phyloP scores from a whole-genome alignment of 2,113 vertebrate genomes.

The Pygoscelis antarcticus region DNA sequence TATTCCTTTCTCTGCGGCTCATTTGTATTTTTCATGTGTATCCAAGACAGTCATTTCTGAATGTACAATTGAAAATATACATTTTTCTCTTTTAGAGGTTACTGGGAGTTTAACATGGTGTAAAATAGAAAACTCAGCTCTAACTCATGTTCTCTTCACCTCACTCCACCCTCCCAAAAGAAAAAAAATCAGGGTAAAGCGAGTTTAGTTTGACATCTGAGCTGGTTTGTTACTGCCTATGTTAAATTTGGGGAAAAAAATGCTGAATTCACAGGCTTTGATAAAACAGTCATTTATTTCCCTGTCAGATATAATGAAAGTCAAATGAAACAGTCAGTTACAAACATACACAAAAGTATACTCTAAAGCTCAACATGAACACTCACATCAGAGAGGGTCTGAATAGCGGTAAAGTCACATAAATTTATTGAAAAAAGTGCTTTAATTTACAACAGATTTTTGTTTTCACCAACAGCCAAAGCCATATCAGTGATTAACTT shows the following conservation, averaged over 20 bases:
- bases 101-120: slow-evolving; percentile 25
- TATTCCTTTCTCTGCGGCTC: background rate
- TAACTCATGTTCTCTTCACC: slow-evolving; percentile 33
- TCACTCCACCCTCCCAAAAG: background rate
- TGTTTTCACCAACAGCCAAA: slow-evolving; percentile 34
- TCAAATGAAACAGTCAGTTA: slow-evolving; percentile 17
- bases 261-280: slow-evolving; percentile 36
- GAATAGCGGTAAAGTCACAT: background rate
- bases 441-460: slow-evolving; percentile 59
- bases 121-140: slow-evolving; percentile 1
- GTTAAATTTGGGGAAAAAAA: background rate
- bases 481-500: slow-evolving; percentile 31
- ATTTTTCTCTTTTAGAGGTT: slow-evolving; percentile 28
- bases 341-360: background rate
- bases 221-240: slow-evolving; percentile 30
- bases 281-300: slow-evolving; percentile 50
- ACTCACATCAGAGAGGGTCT: background rate
- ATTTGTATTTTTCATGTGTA: background rate
- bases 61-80: background rate
- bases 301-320: slow-evolving; percentile 53
- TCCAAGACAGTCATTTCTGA: background rate
- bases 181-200: slow-evolving; percentile 7
- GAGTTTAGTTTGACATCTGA: slow-evolving; percentile 42
- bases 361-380: background rate
- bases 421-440: background rate